These are phyloP conservation scores for Alaudala cheleensis DNA, from an alignment of 2,113 vertebrate species.

Conservation along the genomic window DNA sequence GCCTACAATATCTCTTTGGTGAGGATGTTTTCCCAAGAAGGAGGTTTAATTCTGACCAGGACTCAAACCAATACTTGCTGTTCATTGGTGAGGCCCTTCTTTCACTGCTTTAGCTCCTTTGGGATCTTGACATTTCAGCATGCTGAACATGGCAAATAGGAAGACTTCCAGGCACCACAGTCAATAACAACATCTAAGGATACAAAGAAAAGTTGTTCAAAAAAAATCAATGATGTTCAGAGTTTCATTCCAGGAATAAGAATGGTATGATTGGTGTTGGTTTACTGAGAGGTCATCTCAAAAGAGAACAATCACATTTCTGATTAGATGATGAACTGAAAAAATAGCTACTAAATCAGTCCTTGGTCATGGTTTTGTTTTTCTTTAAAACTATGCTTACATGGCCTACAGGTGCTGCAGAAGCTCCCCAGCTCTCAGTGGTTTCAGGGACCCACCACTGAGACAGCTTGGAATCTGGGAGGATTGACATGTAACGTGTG, in stretches of 20 bases:
- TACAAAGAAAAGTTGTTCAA: background rate
- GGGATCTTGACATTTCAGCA: background rate
- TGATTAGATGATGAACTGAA: background rate
- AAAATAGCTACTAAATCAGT: background rate
- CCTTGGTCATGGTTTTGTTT: background rate
- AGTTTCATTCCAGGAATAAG: background rate
- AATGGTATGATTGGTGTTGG: background rate
- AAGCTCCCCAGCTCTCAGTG: background rate
- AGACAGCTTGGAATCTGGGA: background rate
- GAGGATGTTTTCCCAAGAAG: background rate
- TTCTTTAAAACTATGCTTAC: background rate
- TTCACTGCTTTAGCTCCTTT: background rate
- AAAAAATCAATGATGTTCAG: background rate
- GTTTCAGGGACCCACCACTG: background rate
- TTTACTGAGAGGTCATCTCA: background rate
- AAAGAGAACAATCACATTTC: background rate
- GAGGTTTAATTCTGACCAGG: background rate
- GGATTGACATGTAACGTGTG: background rate
- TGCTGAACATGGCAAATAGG: background rate
- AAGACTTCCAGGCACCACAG: background rate
- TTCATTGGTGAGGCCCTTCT: background rate
- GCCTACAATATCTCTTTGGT: background rate
- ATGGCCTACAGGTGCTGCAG: background rate
- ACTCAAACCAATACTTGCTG: background rate
- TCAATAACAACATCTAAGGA: background rate